Evolutionary conservation across 2,888 invertebrate genomes (phyloP).

Genomic region (Lutraria lutraria): DNA sequence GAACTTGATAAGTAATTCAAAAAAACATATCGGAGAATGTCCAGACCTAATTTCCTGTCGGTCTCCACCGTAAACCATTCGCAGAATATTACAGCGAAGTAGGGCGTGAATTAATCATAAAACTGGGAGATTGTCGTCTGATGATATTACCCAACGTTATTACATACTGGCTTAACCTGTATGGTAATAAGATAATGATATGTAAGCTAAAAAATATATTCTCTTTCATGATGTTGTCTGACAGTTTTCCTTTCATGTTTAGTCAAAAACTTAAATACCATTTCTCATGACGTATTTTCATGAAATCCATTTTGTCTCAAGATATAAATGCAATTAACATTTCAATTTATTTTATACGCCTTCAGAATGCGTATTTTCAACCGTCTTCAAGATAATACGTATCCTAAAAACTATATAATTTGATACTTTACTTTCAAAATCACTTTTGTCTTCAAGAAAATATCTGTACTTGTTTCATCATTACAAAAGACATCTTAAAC

Average conservation of each 20-base stretch:
- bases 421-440: neutral
- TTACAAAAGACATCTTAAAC: neutral
- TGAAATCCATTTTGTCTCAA: neutral
- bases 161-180: neutral
- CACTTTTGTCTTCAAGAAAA: neutral
- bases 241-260: neutral
- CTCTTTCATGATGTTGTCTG: neutral
- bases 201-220: too few species aligned
- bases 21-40: neutral
- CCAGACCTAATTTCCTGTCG: conserved; percentile 21
- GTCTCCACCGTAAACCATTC: neutral
- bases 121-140: neutral
- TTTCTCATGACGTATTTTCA: neutral
- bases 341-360: neutral
- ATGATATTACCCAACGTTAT: neutral
- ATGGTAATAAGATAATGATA: neutral
- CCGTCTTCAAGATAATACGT: neutral
- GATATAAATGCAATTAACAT: neutral
- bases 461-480: neutral
- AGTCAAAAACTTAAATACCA: neutral
- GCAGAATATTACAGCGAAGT: neutral
- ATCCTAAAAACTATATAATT: neutral
- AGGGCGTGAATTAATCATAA: neutral
- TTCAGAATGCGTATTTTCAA: neutral
- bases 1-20: neutral